phyloP scores from a whole-genome alignment of 2,888 invertebrate species.

The Geophilus truncorum region DNA sequence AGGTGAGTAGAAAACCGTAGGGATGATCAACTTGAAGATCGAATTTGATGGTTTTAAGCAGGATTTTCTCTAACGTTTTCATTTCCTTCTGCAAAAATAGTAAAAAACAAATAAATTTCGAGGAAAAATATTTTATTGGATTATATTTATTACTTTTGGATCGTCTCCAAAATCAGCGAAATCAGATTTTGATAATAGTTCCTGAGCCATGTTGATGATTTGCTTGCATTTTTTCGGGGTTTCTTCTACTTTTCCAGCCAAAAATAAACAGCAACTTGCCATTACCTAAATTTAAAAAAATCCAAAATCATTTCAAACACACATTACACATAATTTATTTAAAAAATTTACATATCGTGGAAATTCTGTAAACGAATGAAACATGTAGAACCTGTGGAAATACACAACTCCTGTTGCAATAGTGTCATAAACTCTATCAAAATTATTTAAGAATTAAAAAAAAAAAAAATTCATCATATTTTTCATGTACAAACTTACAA shows the following conservation, averaged over 20 bases:
- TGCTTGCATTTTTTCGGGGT: constrained; percentile 99
- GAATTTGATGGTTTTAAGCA: constrained; percentile 97
- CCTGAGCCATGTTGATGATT: constrained; percentile 83
- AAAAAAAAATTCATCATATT: neutral
- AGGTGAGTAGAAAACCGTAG: constrained; percentile 85
- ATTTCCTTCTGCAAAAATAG: constrained; percentile 59
- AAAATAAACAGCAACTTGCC: constrained; percentile 90
- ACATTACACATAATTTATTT: no score
- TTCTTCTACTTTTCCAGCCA: constrained; percentile 99
- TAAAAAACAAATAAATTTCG: neutral
- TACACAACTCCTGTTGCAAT: constrained; percentile 98
- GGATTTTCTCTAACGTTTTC: constrained; percentile 91
- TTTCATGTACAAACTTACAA: constrained; percentile 50
- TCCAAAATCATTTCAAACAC: neutral
- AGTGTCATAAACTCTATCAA: constrained; percentile 67
- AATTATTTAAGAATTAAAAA: neutral
- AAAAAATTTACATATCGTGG: constrained; percentile 81
- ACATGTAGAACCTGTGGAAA: constrained; percentile 99
- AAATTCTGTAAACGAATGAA: constrained; percentile 93
- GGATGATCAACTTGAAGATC: constrained; percentile 98
- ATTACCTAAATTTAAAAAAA: constrained; percentile 59
- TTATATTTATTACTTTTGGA: constrained; percentile 51
- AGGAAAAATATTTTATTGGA: neutral
- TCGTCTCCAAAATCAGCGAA: constrained; percentile 89
- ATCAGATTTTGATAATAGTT: constrained; percentile 72